phyloP scores from a whole-genome alignment of 2,797 vertebrate species.

The Micromesistius poutassou region DNA sequence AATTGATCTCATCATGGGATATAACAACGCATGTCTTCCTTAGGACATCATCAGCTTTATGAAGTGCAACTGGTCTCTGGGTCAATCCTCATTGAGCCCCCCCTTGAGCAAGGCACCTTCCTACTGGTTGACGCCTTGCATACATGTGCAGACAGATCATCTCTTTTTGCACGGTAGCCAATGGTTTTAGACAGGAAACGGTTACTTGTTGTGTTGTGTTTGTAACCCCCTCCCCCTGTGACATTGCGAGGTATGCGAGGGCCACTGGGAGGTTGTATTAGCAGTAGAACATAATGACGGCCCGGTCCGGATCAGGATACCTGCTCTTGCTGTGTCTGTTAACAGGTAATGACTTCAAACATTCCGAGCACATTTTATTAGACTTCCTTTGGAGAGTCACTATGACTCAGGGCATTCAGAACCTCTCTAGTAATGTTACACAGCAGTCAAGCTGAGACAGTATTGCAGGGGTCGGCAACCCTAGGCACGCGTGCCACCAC shows the following conservation, averaged over 20 bases:
- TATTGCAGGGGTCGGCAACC: too few species aligned
- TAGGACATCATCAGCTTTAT: too few species aligned
- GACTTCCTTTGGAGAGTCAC: not conserved
- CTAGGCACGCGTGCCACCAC: too few species aligned
- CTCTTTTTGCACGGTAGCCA: too few species aligned
- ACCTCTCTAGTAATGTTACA: not conserved
- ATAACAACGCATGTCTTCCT: too few species aligned
- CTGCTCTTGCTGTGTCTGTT: constrained; percentile 24
- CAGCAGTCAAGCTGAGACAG: not conserved
- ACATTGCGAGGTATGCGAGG: not conserved
- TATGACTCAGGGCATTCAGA: not conserved
- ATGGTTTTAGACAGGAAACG: not conserved
- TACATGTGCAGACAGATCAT: too few species aligned
- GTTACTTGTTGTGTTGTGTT: not conserved
- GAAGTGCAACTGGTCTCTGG: too few species aligned
- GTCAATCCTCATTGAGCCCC: too few species aligned
- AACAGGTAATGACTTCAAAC: constrained; percentile 24
- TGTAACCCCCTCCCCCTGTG: not conserved
- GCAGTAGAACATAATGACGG: constrained; percentile 30
- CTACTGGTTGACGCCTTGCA: too few species aligned
- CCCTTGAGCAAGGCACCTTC: too few species aligned
- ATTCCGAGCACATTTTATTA: not conserved
- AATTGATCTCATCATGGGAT: too few species aligned
- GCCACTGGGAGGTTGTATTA: not conserved
- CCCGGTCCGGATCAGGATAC: not conserved